A percentile compares a stretch with the other conserved stretches of the same genome.
These are phyloP conservation scores for Gracilinanus agilis DNA, from an alignment of 2,113 vertebrate species.

Conservation along the genomic window DNA sequence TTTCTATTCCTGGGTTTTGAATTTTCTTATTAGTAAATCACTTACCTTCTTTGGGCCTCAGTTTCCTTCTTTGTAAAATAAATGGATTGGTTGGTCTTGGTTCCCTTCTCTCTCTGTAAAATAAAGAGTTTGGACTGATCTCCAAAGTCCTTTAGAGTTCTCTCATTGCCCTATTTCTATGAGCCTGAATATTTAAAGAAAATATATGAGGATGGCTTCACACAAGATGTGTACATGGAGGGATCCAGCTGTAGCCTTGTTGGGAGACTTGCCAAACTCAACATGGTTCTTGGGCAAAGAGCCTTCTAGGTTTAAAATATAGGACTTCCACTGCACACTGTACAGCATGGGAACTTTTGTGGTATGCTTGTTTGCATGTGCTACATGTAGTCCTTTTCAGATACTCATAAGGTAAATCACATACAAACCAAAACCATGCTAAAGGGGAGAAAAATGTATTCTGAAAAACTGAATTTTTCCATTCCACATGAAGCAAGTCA, in stretches of 20 bases:
- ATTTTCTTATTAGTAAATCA: not conserved
- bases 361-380: not conserved
- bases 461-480: slow-evolving; percentile 24
- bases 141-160: not conserved
- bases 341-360: slow-evolving; percentile 1
- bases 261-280: slow-evolving; percentile 25
- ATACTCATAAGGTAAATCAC: slow-evolving; percentile 20
- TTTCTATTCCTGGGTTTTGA: not conserved
- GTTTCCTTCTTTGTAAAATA: not conserved
- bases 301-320: slow-evolving; percentile 39
- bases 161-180: not conserved
- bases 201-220: slow-evolving; percentile 22
- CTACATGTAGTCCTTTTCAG: slow-evolving; percentile 6
- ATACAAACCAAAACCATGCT: slow-evolving; percentile 18
- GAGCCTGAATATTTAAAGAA: not conserved
- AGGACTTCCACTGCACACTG: not conserved
- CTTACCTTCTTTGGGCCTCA: not conserved
- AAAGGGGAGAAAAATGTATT: not conserved
- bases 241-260: not conserved
- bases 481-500: not conserved
- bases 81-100: not conserved
- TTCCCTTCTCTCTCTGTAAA: too few relatives aligned
- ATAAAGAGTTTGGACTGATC: not conserved
- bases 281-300: not conserved
- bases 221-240: not conserved